Percentiles rank a stretch among this genome's conserved stretches.
phyloP scores from a whole-genome alignment of 1,140 invertebrate species.

The Rhopalosiphum padi region DNA sequence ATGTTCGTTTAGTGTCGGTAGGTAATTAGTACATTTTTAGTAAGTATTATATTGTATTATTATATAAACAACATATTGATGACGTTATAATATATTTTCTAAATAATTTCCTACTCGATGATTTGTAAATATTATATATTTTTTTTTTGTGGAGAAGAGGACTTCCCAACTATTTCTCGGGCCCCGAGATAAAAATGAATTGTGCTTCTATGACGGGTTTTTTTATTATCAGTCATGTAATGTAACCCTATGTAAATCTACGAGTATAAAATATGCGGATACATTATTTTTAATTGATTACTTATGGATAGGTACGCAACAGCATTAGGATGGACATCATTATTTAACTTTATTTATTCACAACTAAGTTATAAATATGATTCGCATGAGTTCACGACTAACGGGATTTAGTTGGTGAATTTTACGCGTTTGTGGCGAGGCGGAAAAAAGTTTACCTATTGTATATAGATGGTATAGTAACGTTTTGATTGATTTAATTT shows the following conservation, averaged over 20 bases:
- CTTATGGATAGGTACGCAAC: not conserved
- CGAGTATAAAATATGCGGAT: not conserved
- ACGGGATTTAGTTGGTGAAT: not conserved
- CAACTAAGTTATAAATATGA: not conserved
- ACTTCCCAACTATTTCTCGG: not conserved
- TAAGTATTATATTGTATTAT: not conserved
- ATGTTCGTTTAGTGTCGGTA: not conserved
- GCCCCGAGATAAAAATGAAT: not conserved
- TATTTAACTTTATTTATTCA: not conserved
- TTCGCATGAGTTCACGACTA: not conserved
- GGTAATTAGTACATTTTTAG: not conserved
- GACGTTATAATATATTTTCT: not conserved
- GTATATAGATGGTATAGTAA: not conserved
- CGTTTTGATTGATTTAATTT: conserved; percentile 2
- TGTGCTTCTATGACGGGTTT: not conserved
- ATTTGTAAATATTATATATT: too few relatives aligned
- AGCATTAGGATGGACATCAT: not conserved
- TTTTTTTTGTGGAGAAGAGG: accelerated
- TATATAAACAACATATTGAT: not conserved
- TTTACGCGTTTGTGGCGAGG: not conserved
- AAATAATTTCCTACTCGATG: not conserved
- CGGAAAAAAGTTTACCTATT: not conserved
- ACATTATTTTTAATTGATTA: not conserved
- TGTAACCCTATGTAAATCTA: not conserved
- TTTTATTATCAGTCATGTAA: not conserved